A percentile compares a stretch with the other conserved stretches of the same genome.
Evolutionary conservation across 2,888 invertebrate species (phyloP).

Genomic region (Drosophila nigricruria): DNA sequence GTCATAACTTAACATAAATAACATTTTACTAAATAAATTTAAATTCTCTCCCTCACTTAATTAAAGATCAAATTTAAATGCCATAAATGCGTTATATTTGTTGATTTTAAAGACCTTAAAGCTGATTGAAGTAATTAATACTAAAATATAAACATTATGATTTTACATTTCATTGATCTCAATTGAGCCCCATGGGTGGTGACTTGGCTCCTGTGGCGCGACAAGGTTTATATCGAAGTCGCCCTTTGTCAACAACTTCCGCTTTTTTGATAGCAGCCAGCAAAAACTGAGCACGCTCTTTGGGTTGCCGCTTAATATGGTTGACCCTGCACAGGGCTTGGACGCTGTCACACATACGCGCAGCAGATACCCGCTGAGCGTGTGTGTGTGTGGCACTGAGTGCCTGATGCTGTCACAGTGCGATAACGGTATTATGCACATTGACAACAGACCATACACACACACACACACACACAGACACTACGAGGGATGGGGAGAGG

Average conservation of each 20-base stretch:
- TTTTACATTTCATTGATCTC: constrained; percentile 14
- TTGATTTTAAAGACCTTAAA: background rate
- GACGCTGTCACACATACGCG: constrained; percentile 13
- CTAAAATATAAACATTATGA: background rate
- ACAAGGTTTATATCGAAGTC: constrained; percentile 7
- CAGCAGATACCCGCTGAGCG: constrained; percentile 6
- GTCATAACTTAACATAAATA: too few species aligned
- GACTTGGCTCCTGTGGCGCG: background rate
- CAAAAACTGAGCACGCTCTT: constrained; percentile 46
- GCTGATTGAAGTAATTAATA: constrained; percentile 11
- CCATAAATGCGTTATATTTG: background rate
- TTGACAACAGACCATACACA: constrained; percentile 62
- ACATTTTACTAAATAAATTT: background rate
- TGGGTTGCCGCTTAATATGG: constrained; percentile 46
- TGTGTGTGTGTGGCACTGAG: constrained; percentile 24
- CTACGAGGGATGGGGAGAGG: background rate
- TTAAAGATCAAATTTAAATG: background rate
- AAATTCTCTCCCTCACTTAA: background rate
- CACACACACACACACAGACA: background rate
- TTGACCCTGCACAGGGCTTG: constrained; percentile 47
- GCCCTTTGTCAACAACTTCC: constrained; percentile 27
- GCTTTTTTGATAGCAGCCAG: constrained; percentile 9
- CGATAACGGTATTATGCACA: constrained; percentile 78
- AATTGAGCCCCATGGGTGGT: constrained; percentile 1
- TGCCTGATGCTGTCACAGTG: constrained; percentile 63